Evolutionary conservation across 2,113 vertebrate genomes (phyloP).

Genomic region (Podarcis muralis): DNA sequence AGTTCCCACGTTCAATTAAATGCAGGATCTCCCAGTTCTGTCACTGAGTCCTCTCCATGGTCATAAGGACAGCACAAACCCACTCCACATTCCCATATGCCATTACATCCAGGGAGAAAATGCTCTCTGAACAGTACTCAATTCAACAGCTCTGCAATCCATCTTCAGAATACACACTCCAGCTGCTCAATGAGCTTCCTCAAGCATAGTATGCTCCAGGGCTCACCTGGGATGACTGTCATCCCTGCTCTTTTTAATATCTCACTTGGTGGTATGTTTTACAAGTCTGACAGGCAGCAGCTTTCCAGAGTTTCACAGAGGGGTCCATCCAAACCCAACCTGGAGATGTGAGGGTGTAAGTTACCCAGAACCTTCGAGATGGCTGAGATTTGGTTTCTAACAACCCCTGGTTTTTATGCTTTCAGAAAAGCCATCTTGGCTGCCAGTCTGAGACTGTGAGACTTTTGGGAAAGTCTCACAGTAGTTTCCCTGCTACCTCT

Average conservation of each 20-base stretch:
- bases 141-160: background rate
- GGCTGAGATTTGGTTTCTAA: too few relatives aligned
- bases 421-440: too few relatives aligned
- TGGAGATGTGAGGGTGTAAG: too few relatives aligned
- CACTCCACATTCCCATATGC: background rate
- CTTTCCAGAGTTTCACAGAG: too few relatives aligned
- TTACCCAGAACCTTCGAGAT: too few relatives aligned
- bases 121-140: background rate
- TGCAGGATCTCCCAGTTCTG: background rate
- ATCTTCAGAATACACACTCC: background rate
- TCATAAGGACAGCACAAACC: background rate
- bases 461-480: background rate
- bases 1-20: background rate
- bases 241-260: background rate
- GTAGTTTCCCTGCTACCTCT: background rate
- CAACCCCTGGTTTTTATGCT: too few relatives aligned
- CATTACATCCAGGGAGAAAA: background rate
- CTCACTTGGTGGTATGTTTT: too few relatives aligned
- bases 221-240: background rate
- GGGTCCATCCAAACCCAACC: too few relatives aligned
- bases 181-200: background rate
- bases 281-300: too few relatives aligned
- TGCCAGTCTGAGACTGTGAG: background rate
- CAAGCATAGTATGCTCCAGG: background rate
- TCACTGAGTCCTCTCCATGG: background rate